Evolutionary conservation across 2,113 vertebrate genomes (phyloP).

Genomic region (Psophia crepitans): DNA sequence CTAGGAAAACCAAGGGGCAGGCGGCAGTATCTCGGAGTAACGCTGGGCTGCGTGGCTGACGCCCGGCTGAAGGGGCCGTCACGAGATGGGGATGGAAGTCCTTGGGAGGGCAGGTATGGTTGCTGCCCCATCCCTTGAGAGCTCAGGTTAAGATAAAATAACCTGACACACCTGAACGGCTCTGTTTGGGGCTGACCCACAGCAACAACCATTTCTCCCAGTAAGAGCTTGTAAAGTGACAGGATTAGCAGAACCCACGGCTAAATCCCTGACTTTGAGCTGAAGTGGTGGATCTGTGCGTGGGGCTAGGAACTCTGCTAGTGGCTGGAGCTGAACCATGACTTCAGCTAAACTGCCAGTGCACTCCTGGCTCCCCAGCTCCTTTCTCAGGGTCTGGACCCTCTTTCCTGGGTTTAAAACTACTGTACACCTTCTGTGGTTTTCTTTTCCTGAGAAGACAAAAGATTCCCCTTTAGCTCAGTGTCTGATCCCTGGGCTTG

Average conservation of each 20-base stretch:
- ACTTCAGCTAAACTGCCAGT: background rate
- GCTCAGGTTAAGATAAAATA: background rate
- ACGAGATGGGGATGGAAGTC: background rate
- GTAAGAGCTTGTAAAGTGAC: background rate
- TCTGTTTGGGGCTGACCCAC: too few species aligned
- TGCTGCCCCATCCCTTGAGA: background rate
- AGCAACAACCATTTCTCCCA: background rate
- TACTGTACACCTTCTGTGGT: background rate
- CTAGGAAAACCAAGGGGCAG: background rate
- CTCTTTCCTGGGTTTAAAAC: background rate
- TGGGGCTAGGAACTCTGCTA: background rate
- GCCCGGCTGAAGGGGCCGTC: rapidly evolving
- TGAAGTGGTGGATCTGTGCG: background rate
- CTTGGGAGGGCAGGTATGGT: background rate
- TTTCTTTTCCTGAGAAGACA: background rate
- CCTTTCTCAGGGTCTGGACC: background rate
- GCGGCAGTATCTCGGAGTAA: background rate
- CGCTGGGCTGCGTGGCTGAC: background rate
- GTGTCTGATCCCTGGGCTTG: background rate
- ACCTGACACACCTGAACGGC: background rate
- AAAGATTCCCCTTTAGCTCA: background rate
- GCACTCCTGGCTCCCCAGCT: background rate
- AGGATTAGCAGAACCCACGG: background rate
- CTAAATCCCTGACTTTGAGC: background rate
- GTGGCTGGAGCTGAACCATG: background rate